Evolutionary conservation across 2,113 vertebrate species (phyloP), one percentile per base, ranked within the genome.

Genomic region (Burhinus oedicnemus): DNA sequence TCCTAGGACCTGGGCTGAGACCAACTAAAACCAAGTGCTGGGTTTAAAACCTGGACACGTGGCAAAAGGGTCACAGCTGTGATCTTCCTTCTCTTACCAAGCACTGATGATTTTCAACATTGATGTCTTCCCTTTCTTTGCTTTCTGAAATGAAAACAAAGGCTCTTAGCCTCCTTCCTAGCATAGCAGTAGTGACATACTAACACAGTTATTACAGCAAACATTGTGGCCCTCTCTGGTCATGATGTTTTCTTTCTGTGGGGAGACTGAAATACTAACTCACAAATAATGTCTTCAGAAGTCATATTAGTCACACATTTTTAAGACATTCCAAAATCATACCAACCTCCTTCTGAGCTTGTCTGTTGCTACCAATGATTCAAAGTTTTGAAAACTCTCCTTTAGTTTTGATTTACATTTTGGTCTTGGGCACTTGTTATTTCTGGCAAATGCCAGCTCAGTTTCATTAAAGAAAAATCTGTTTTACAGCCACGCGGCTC

Each of bases 381-480:
- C 96, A 98, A 88, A 96, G 94, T 95, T 96, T 98, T 98, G 97
- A 98, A 96, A 96, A 92, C 78, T 96, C 98, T 98, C 98, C 97
- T 97, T 96, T 94, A 97, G 93, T 98, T 98, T 98, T 98, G 98
- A 98, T 98, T 99, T 98, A 98, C 97, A 97, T 98, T 98, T 98
- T 96, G 93, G 97, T 92, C 98, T 96, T 97, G 97, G 98, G 96
- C 98, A 98, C 98, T 98, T 98, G 98, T 98, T 98, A 95, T 98
- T 98, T 97, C 98, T 98, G 98, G 98, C 98, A 96, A 93, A 83
- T 72, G 74, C 94, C 91, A 87, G 90, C 94, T 97, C 96, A 96
- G 98, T 98, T 98, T 98, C 98, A 98, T 98, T 98, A 98, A 98
- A 98, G 98, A 98, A 98, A 98, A 98, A 98, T 98, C 97, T 91